Evolutionary conservation across 1,140 invertebrate genomes (phyloP).

Genomic region (Bicyclus anynana): DNA sequence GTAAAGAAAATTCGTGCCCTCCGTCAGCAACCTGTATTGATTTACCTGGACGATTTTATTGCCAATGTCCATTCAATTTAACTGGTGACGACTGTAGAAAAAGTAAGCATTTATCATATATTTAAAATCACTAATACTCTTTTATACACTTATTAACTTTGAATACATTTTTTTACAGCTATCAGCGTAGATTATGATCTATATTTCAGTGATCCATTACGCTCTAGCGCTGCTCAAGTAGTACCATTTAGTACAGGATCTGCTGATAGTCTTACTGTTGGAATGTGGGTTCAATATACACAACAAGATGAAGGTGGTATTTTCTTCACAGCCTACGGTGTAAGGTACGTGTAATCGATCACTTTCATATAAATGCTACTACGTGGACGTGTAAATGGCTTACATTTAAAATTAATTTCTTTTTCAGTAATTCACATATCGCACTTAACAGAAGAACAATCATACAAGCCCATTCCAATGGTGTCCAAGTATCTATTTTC

Average conservation of each 20-base stretch:
- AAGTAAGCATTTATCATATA: constrained; percentile 78
- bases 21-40: constrained; percentile 96
- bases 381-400: too few relatives aligned
- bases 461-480: constrained; percentile 93
- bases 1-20: constrained; percentile 95
- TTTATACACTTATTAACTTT: neutral
- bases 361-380: neutral
- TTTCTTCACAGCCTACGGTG: constrained; percentile 95
- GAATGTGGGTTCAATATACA: constrained; percentile 97
- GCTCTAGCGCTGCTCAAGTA: constrained; percentile 92
- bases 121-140: neutral
- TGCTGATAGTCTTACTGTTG: constrained; percentile 89
- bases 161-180: constrained; percentile 75
- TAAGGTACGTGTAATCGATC: constrained; percentile 63
- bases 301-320: constrained; percentile 92
- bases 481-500: constrained; percentile 93
- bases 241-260: constrained; percentile 91
- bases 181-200: constrained; percentile 97
- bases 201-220: constrained; percentile 93
- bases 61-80: constrained; percentile 96
- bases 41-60: constrained; percentile 94
- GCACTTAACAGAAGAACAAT: constrained; percentile 87
- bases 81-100: constrained; percentile 98
- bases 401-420: constrained; percentile 1
- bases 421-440: constrained; percentile 85